phyloP scores from a whole-genome alignment of 2,797 vertebrate species.

The Hirundo rustica region DNA sequence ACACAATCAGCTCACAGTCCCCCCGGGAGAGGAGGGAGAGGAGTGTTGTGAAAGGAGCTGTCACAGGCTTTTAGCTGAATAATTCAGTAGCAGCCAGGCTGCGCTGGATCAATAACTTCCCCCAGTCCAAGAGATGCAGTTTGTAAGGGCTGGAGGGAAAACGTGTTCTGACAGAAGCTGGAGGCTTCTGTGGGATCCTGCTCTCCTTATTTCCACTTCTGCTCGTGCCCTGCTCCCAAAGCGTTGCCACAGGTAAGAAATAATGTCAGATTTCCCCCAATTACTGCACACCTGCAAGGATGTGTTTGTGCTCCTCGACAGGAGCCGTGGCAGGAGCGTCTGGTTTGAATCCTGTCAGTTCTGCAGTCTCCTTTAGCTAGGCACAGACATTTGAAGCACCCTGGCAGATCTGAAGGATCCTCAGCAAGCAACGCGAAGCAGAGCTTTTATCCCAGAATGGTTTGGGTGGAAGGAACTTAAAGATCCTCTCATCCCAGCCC shows the following conservation, averaged over 20 bases:
- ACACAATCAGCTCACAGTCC: constrained; percentile 22
- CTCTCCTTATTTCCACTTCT: not conserved
- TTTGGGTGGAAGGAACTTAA: not conserved
- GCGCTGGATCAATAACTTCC: constrained; percentile 12
- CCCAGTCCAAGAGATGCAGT: not conserved
- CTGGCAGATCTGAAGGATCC: not conserved
- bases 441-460: not conserved
- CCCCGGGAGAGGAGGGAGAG: not conserved
- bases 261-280: not conserved
- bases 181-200: not conserved
- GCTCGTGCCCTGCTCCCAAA: not conserved
- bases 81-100: constrained; percentile 7
- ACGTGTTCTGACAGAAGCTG: not conserved
- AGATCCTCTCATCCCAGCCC: not conserved
- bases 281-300: not conserved
- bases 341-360: not conserved
- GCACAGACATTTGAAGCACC: not conserved
- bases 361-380: not conserved
- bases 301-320: rapidly evolving
- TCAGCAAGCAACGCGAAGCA: not conserved
- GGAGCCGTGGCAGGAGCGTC: not conserved
- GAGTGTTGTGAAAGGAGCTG: not conserved
- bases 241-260: not conserved
- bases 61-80: constrained; percentile 7
- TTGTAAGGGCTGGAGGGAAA: not conserved